Evolutionary conservation across 2,113 vertebrate species (phyloP), one percentile per base, ranked within the genome.

Genomic region (Chionodraco myersi): DNA sequence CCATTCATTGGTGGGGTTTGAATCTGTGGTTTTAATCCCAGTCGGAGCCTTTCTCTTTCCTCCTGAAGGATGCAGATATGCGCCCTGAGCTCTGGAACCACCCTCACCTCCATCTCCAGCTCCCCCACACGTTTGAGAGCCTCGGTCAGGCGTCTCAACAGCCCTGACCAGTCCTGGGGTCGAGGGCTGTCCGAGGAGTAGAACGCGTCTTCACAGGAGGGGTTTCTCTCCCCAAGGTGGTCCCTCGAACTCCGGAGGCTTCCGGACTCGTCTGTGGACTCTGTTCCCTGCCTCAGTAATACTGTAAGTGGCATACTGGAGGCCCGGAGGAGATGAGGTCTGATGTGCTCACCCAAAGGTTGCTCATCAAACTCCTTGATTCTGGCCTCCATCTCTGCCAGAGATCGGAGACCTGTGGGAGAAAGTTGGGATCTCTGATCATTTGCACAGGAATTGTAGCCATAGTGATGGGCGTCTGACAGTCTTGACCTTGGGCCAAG

Each of bases 251-350:
- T 83, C 0, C 48, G 21, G 67, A 77, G 57, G 23, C 93, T 95
- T 71, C 82, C 63, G 0, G 90, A 88, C 53, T 95, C 96, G 0
- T 94, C 94, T 0, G 68, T 87, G 52, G 83, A 89, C 71, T 94
- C 94, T 0, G 85, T 92, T 44, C 83, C 88, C 62, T 94, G 95
- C 66, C 93, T 93, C 0, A 95, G 94, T 0, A 93, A 93, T 53
- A 98, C 94, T 0, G 97, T 94, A 0, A 95, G 94, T 0, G 98
- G 98, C 92, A 99, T 92, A 93, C 98, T 99, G 78, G 97, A 96
- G 1, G 98, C 96, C 34, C 98, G 94, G 63, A 97, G 85, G 16
- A 99, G 95, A 84, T 97, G 95, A 2, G 98, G 98, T 63, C 97
- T 93, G 9, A 94, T 94, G 21, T 93, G 91, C 54, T 88, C 93